Conservation (phyloP, 2,113 vertebrate species). For the Dolichallabes microphthalmus region DNA sequence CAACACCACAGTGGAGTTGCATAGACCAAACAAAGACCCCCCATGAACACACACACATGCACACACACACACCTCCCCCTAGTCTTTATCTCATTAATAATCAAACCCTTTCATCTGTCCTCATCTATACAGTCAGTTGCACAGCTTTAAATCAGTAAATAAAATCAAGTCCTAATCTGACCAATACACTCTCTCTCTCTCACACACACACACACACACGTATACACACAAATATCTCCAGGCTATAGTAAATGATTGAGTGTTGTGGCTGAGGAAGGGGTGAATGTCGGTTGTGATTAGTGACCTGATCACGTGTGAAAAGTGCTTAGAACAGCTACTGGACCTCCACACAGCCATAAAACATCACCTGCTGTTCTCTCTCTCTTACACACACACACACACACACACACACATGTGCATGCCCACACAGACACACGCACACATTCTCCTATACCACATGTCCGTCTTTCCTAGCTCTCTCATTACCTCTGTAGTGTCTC, state of each 20-base stretch:
- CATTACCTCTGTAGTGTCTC: background rate
- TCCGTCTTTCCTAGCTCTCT: background rate
- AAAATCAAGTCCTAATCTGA: background rate
- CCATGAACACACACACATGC: constrained; percentile 35
- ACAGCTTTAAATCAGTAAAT: background rate
- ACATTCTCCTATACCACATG: background rate
- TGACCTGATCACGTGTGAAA: constrained; percentile 44
- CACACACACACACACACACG: background rate
- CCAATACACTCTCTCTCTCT: background rate
- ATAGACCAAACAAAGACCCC: constrained; percentile 8
- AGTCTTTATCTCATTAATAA: constrained; percentile 48
- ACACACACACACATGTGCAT: constrained; percentile 52
- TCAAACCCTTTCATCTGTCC: constrained; percentile 23
- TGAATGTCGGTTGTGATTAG: constrained; percentile 58
- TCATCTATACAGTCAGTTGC: background rate
- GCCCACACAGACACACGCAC: constrained; percentile 39
- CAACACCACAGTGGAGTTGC: constrained; percentile 3
- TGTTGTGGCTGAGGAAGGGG: constrained; percentile 50
- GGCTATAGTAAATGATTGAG: constrained; percentile 18
- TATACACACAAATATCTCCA: background rate
- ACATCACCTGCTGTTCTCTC: constrained; percentile 65
- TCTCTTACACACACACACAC: constrained; percentile 46
- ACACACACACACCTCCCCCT: constrained; percentile 12
- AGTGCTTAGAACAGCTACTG: constrained; percentile 50
- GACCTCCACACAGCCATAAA: constrained; percentile 43